Evolutionary conservation across 2,888 invertebrate genomes (phyloP).

Genomic region (Drosophila suboccidentalis): DNA sequence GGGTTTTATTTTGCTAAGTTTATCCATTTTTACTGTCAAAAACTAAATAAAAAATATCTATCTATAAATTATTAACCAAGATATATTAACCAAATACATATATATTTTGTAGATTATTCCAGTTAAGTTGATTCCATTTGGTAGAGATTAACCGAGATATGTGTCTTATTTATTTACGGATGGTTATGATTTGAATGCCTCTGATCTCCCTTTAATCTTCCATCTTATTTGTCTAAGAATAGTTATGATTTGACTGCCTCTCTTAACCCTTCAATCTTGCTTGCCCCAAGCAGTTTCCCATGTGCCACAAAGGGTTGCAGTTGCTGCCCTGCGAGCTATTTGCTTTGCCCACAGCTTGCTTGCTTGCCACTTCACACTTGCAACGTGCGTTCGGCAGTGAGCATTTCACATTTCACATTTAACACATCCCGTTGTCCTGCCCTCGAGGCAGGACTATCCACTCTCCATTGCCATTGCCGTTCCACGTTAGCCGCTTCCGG

Average conservation of each 20-base stretch:
- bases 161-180: neutral
- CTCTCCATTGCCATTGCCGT: conserved; percentile 5
- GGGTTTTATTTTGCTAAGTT: no score
- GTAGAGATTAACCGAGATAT: neutral
- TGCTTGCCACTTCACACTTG: conserved; percentile 45
- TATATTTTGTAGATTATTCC: neutral
- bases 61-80: no score
- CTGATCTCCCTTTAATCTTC: neutral
- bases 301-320: conserved; percentile 14
- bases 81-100: no score
- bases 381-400: conserved; percentile 42
- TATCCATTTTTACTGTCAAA: no score
- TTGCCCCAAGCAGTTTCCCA: neutral
- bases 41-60: no score
- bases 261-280: neutral
- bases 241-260: neutral
- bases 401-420: conserved; percentile 56
- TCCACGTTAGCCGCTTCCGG: conserved; percentile 73
- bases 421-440: conserved; percentile 67
- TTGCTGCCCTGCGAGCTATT: conserved; percentile 15
- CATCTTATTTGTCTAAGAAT: neutral
- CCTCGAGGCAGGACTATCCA: conserved; percentile 40
- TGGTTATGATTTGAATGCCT: neutral
- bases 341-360: conserved; percentile 42
- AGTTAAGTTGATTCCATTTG: neutral